Evolutionary conservation across 2,113 vertebrate genomes (phyloP).

Genomic region (Heloderma charlesbogerti): DNA sequence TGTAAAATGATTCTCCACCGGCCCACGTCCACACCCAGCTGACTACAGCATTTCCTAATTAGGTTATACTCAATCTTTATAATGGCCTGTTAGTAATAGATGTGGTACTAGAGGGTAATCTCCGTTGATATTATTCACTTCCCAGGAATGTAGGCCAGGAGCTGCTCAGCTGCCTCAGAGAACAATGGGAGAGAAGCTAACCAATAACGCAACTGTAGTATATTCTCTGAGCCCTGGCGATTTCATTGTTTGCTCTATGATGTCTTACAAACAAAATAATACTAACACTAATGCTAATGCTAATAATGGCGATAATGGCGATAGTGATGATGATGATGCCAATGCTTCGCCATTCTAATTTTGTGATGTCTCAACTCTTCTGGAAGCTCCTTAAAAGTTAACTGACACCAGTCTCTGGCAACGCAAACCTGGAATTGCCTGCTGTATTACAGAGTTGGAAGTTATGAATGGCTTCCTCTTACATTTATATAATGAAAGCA

Average conservation of each 20-base stretch:
- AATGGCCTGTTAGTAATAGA: conserved; percentile 75
- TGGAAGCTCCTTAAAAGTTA: conserved; percentile 62
- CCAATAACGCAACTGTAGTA: conserved; percentile 67
- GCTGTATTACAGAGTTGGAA: conserved; percentile 63
- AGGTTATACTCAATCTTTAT: conserved; percentile 79
- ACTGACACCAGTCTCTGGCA: conserved; percentile 64
- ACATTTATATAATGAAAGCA: conserved; percentile 69
- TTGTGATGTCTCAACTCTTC: conserved; percentile 71
- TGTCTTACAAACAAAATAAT: conserved; percentile 63
- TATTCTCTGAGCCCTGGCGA: conserved; percentile 61
- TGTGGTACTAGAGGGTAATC: conserved; percentile 81
- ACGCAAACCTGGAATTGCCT: conserved; percentile 67
- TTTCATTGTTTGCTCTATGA: conserved; percentile 65
- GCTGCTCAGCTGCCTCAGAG: conserved; percentile 71
- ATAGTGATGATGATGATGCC: not conserved
- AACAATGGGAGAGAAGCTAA: conserved; percentile 76
- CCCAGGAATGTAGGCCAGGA: conserved; percentile 81
- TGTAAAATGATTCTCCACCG: conserved; percentile 56
- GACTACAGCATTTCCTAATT: conserved; percentile 83
- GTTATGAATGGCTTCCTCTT: conserved; percentile 68
- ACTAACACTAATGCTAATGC: not conserved
- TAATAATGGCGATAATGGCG: not conserved
- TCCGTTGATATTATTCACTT: conserved; percentile 83
- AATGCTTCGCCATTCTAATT: conserved; percentile 44
- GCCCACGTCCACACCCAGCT: conserved; percentile 69